Percentiles rank a stretch among this genome's conserved stretches.
Conservation (phyloP, 2,888 invertebrate species). For the Melieria omissa region DNA sequence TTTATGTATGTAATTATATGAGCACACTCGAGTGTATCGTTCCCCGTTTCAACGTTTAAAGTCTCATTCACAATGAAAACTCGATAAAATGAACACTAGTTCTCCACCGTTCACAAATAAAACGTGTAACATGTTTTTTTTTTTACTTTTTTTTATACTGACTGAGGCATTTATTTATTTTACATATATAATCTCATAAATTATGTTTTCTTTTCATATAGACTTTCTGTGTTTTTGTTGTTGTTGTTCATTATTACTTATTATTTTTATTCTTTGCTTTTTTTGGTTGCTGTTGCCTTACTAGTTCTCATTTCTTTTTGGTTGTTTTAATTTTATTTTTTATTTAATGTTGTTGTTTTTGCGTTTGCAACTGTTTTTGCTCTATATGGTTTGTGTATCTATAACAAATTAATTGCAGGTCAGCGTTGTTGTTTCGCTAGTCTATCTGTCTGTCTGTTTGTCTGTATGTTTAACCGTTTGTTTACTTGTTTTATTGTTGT, state of each 20-base stretch:
- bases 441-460: neutral
- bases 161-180: constrained; percentile 66
- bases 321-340: constrained; percentile 15
- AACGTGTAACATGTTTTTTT: constrained; percentile 22
- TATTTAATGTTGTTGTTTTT: constrained; percentile 5
- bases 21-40: too few relatives aligned
- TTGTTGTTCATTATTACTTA: constrained; percentile 27
- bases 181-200: constrained; percentile 50
- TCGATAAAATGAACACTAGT: too few relatives aligned
- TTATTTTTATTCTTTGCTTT: constrained; percentile 22
- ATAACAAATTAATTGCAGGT: constrained; percentile 9
- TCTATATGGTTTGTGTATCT: constrained; percentile 5
- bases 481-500: neutral
- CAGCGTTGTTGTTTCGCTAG: neutral
- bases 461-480: neutral
- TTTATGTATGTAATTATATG: too few relatives aligned
- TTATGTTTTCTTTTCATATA: constrained; percentile 28
- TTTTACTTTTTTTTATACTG: constrained; percentile 63
- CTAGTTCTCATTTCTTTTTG: constrained; percentile 25
- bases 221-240: constrained; percentile 16
- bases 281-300: constrained; percentile 1
- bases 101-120: constrained; percentile 10
- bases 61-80: too few relatives aligned
- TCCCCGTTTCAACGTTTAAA: too few relatives aligned
- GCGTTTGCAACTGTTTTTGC: neutral